Evolutionary conservation across 2,888 invertebrate genomes (phyloP).

Genomic region (Lysandra bellargus): DNA sequence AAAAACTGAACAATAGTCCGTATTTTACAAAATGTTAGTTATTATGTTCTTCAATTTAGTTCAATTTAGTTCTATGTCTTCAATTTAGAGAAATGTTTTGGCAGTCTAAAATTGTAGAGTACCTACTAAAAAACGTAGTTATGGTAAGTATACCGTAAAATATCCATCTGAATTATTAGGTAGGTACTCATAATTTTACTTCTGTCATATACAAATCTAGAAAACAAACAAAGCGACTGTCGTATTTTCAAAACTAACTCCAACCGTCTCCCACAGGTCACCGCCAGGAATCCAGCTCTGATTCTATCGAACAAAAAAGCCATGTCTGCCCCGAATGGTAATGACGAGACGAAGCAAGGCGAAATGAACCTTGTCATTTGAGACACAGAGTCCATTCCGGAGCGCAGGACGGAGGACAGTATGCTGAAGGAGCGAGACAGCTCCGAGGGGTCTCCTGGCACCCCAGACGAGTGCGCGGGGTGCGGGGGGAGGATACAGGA

Average conservation of each 20-base stretch:
- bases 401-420: constrained; percentile 53
- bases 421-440: constrained; percentile 87
- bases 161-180: too few relatives aligned
- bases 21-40: too few relatives aligned
- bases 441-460: constrained; percentile 69
- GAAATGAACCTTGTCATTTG: constrained; percentile 64
- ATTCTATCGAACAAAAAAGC: constrained; percentile 43
- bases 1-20: too few relatives aligned
- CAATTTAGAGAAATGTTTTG: too few relatives aligned
- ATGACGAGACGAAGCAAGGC: constrained; percentile 46
- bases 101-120: too few relatives aligned
- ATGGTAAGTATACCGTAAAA: too few relatives aligned
- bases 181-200: too few relatives aligned
- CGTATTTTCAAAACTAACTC: neutral
- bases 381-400: constrained; percentile 59
- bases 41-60: too few relatives aligned
- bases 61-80: too few relatives aligned
- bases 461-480: constrained; percentile 81
- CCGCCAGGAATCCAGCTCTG: constrained; percentile 42
- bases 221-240: neutral
- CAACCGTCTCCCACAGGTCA: constrained; percentile 35
- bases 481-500: constrained; percentile 83
- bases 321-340: constrained; percentile 54
- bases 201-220: too few relatives aligned
- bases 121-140: too few relatives aligned